A percentile compares a stretch with the other conserved stretches of the same genome.
These are phyloP conservation scores for Callinectes sapidus DNA, from an alignment of 2,888 invertebrate genomes.

Conservation along the genomic window DNA sequence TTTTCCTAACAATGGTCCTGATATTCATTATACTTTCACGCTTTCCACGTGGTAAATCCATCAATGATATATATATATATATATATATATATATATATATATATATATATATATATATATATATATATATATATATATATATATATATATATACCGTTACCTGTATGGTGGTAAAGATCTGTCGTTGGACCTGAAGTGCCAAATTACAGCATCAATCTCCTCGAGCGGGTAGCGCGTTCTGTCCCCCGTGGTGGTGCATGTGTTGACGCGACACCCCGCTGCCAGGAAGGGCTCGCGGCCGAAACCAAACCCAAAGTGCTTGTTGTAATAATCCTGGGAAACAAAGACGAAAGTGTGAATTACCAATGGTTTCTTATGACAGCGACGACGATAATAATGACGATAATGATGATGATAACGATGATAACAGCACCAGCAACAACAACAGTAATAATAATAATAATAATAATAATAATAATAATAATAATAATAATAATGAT, in stretches of 20 bases:
- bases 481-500: too few species aligned
- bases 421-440: background rate
- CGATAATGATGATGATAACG: background rate
- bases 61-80: constrained; percentile 14
- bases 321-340: constrained; percentile 66
- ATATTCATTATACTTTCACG: too few species aligned
- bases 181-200: constrained; percentile 69
- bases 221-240: constrained; percentile 52
- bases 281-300: constrained; percentile 70
- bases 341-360: background rate
- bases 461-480: background rate
- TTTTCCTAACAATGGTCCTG: too few species aligned
- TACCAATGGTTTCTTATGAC: too few species aligned
- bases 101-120: constrained; percentile 41
- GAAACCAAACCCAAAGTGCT: constrained; percentile 71
- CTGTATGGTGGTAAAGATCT: constrained; percentile 39
- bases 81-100: constrained; percentile 39
- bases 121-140: constrained; percentile 25
- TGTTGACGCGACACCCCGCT: constrained; percentile 65
- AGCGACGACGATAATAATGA: too few species aligned
- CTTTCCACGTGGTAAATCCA: too few species aligned
- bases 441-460: too few species aligned
- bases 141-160: background rate
- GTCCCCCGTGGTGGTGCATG: constrained; percentile 72
- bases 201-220: constrained; percentile 72